Base-by-base conservation (phyloP, 92 coral and sea anemone genomes). In the Epizoanthus stellaris region DNA sequence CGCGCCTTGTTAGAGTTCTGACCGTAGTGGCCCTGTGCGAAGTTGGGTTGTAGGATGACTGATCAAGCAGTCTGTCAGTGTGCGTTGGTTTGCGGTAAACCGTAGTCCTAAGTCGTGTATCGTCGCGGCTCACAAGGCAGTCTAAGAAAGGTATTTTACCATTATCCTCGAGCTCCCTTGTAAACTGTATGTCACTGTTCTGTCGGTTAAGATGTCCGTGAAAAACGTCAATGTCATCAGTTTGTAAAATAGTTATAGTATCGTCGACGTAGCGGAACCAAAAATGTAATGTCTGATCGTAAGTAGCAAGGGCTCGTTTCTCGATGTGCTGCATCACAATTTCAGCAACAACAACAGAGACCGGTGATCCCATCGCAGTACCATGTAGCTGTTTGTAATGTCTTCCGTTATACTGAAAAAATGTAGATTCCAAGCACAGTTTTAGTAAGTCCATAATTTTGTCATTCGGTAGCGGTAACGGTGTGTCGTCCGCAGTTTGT, bases 401-500 rank as follows among this genome's bases (percentile, higher is more conserved):
- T 61, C 75, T 47, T 65, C 85, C 86, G 86, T 81, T 81, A 21
- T 81, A 81, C 76, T 81, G 86, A 4, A 67, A 81, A 67, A 81
- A 81, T 45, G 86, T 81, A 67, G 86, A 81, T 65, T 81, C 86
- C 60, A 80, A 80, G n/a, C n/a, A n/a, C n/a, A n/a, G n/a, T n/a
- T n/a, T n/a, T n/a, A n/a, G n/a, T n/a, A n/a, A 62, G 85, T 80
- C 74, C 73, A 80, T 64, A 45, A 67, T 81, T 20, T 65, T 59
- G 75, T 81, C 76, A 20, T 67, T 81, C 43, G 86, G 76, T 64
- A 81, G 60, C 73, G 86, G 76, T 61, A 81, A 65, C 59, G 56
- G 75, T 61, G 75, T 65, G 59, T 81, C 86, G 73, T 67, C 75
- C n/a, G 56, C 73, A 67, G 86, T 65, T 80, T 80, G 59, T 80